Base-by-base conservation (phyloP, 1,140 invertebrate genomes). In the Campoletis sonorensis region DNA sequence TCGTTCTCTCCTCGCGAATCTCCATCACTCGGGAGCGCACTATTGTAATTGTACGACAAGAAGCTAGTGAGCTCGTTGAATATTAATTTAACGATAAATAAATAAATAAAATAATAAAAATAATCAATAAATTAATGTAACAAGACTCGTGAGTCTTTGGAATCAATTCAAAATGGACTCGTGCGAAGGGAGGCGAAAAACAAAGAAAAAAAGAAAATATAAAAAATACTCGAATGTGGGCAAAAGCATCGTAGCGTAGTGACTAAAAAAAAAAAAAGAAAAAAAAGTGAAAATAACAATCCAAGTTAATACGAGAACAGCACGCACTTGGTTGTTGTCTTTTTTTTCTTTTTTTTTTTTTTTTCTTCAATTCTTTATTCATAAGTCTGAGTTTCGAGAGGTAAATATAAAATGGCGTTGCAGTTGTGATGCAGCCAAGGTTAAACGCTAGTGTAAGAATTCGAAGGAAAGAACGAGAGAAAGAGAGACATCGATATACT, bases 381-480 rank as follows among this genome's bases (percentile, higher is more conserved):
- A 13, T 64, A 23, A 7, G 61, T 64, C 23, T 0, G 23, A 64
- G 68, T 70, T 70, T 64, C 61, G 68, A 70, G n/a, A n/a, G n/a
- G 33, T 70, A 33, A 37, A 37, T 70, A 37, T 15, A 70, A 37
- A 70, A 1, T 21, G 27, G 30, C 61, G 30, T 40, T 70, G 64
- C 64, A 67, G 27, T 23, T 3, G 15, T 33, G 27, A 72, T 72
- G 70, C 70, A 70, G n/a, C 33, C 26, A 72, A 72, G 37, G 70
- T 72, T 72, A 45, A 33, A 70, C 68, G 21, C 10, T 33, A 68
- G n/a, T 16, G 64, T 8, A 68, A 16, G 30, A 16, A 21, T 11
- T 5, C 1, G 26, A 16, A 68, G 4, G 64, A 80, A 84, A 79
- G 84, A 70, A 80, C 75, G 70, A 80, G 75, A 79, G 16, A 40